Evolutionary conservation across 92 coral and sea anemone species (phyloP), one percentile per base, ranked within the genome.

Genomic region (Phenganax marumi): DNA sequence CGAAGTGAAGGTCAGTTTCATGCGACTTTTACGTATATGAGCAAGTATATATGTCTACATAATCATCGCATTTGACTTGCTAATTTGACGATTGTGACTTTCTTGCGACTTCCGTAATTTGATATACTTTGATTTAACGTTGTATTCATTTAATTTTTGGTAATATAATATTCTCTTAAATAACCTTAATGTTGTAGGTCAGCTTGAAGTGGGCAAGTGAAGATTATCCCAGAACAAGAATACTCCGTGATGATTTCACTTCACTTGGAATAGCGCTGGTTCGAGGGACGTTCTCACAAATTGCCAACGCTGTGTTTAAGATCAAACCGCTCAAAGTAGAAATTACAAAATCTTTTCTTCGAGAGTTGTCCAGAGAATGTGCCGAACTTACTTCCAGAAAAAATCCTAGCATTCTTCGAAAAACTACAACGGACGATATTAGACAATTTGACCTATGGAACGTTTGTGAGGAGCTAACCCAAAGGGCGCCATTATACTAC

Each of bases 301-400:
- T 81, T 71, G 85, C 77, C 23, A 81, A 81, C 25, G 76, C 85
- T 13, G 25, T 81, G 14, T 81, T 68, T 68, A 81, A 81, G 53
- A 68, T 49, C 21, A 49, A 48, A 50, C 48, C 43, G 19, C 77
- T 81, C 5, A 81, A 21, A 81, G 65, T 48, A 0, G 64, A 68
- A 46, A 12, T 81, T 16, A 48, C 50, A 13, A 48, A 81, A 16
- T 64, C 60, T 5, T 14, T 81, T 39, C 64, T 81, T 1, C 49
- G 53, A 43, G 62, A 81, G 85, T 21, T 81, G 47, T 68, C 77
- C 43, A 68, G 75, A 23, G 85, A 81, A 81, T 81, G 85, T 81
- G 76, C 85, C 23, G 55, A 81, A 7, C 52, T 81, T n/a, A 17
- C 77, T 17, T 68, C 78, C 5, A 66, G 50, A 48, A 81, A 81